Evolutionary conservation across 2,797 vertebrate genomes (phyloP), one percentile per base, ranked within the genome.

Genomic region (Scolopax rusticola): DNA sequence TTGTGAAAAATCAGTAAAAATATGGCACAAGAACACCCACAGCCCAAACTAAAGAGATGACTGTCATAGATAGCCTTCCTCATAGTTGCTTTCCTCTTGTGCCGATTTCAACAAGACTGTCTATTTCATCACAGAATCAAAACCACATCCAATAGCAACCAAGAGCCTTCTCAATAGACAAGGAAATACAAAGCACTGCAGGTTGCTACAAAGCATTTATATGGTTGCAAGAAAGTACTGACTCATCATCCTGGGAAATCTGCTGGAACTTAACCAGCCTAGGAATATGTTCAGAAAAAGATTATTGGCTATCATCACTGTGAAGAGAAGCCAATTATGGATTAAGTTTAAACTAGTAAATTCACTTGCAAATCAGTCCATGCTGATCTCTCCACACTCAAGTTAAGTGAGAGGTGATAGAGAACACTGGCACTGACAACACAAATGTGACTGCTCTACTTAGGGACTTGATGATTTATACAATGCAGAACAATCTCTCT

Each of bases 301-400:
- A 78, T 63, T 60, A 78, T 32, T 89, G 61, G 67, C 61, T 1
- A 0, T 36, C 36, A 75, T 64, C 75, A 69, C 45, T 60, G 77
- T 0, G 1, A 41, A 82, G 11, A 82, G 50, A 87, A 82, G 61
- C 41, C 54, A 90, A 75, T 48, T 88, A 76, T 7, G 14, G 77
- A 81, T 86, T 78, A 87, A 84, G 21, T 80, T 27, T 78, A 56
- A 51, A 92, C 67, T 68, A 68, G 25, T 57, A 78, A 82, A 89
- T 89, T 92, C 33, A 92, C 17, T 84, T 78, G 61, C 53, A 94
- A 81, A 24, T 75, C 78, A 90, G 51, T 93, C 63, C 43, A 73
- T 85, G 36, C 24, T 82, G 71, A 85, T 91, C 33, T 8, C n/a
- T 94, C 54, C 38, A 33, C 48, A 43, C 13, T 61, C 38, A 71